Conservation (phyloP, 2,113 vertebrate genomes). For the Tautogolabrus adspersus region DNA sequence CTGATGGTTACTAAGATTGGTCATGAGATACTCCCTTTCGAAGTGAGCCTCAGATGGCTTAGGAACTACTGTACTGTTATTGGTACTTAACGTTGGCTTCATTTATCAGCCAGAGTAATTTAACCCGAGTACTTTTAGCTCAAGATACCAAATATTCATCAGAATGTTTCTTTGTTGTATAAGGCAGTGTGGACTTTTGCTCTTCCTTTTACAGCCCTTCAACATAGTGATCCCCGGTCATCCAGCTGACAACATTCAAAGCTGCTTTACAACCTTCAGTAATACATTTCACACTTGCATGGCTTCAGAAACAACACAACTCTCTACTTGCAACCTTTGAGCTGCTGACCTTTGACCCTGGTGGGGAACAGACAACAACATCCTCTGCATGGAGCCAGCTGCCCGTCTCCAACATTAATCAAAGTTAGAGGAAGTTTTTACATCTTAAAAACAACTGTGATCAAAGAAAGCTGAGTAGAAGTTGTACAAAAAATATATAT, state of each 20-base stretch:
- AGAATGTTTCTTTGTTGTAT: background rate
- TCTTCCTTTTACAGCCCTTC: no score
- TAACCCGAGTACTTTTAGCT: no score
- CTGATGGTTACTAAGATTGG: no score
- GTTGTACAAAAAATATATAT: background rate
- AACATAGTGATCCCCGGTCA: no score
- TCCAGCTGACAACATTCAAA: no score
- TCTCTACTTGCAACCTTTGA: slow-evolving; percentile 17
- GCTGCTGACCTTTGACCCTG: slow-evolving; percentile 51
- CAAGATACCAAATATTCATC: no score
- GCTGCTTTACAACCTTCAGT: no score
- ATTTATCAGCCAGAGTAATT: no score
- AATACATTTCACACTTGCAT: background rate
- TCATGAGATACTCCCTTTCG: no score
- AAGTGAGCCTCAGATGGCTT: no score
- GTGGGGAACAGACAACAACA: slow-evolving; percentile 8
- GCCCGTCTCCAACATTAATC: slow-evolving; percentile 27
- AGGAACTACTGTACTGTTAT: no score
- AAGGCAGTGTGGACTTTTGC: background rate
- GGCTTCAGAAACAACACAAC: background rate
- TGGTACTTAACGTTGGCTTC: no score
- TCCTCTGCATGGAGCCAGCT: slow-evolving; percentile 30
- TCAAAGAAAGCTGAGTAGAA: slow-evolving; percentile 6
- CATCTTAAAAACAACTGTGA: background rate
- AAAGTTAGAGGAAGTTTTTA: slow-evolving; percentile 16